Percentiles rank a stretch among this genome's conserved stretches.
Evolutionary conservation across 2,888 invertebrate genomes (phyloP).

Genomic region (Cosmia pyralina): DNA sequence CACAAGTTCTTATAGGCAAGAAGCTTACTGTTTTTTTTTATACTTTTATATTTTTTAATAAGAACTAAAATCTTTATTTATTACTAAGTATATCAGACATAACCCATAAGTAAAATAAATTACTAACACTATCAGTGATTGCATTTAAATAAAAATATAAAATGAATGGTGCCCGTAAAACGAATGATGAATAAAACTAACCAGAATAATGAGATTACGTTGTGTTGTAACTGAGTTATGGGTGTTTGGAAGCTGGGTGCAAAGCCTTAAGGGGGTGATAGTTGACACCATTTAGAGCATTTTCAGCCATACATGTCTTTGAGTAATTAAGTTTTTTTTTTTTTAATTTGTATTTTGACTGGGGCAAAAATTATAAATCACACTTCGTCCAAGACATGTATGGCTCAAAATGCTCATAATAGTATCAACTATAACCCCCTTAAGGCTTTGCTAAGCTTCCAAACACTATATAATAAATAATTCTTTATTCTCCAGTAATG

Average conservation of each 20-base stretch:
- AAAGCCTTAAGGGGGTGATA: no score
- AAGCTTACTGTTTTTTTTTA: constrained; percentile 55
- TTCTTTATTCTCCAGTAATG: constrained; percentile 12
- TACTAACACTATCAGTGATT: constrained; percentile 63
- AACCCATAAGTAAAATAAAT: constrained; percentile 41
- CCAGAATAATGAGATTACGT: constrained; percentile 31
- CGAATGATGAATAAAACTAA: constrained; percentile 26
- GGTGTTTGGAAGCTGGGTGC: no score
- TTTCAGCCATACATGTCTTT: no score
- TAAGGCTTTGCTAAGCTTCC: no score
- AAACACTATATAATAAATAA: not conserved
- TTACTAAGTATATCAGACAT: constrained; percentile 19
- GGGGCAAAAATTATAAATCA: no score
- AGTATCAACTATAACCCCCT: no score
- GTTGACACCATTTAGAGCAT: no score
- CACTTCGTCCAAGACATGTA: no score
- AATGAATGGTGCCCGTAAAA: constrained; percentile 59
- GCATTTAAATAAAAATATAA: constrained; percentile 60
- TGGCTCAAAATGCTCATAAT: no score
- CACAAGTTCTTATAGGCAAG: constrained; percentile 30
- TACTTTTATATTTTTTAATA: constrained; percentile 67
- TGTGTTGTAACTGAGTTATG: constrained; percentile 22
- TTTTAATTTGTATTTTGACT: no score
- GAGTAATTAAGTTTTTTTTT: no score
- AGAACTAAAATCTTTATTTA: constrained; percentile 38